These are phyloP conservation scores for Delichon dasypus DNA, from an alignment of 2,797 vertebrate genomes.

Conservation along the genomic window DNA sequence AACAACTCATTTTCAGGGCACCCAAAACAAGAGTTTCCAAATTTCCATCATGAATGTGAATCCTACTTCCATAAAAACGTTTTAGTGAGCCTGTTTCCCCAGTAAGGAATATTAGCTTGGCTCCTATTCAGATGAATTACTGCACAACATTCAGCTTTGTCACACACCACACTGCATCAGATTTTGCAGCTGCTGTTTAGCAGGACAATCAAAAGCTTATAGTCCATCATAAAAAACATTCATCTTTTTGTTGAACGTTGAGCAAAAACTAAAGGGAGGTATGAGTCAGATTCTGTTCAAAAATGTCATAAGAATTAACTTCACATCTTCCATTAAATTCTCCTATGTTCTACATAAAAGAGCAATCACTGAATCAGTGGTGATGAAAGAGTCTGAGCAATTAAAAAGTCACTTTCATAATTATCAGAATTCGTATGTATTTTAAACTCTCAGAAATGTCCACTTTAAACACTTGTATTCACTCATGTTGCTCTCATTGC, in stretches of 20 bases:
- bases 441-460: not conserved
- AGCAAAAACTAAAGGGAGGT: not conserved
- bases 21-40: not conserved
- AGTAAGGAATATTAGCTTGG: constrained; percentile 3
- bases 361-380: not conserved
- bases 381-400: not conserved
- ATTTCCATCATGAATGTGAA: not conserved
- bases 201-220: not conserved
- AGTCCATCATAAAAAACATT: not conserved
- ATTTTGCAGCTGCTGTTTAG: constrained; percentile 20
- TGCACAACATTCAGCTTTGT: not conserved
- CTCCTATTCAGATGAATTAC: not conserved
- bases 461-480: not conserved
- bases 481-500: not conserved
- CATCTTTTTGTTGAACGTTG: not conserved
- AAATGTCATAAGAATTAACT: not conserved
- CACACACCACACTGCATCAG: not conserved
- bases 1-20: not conserved
- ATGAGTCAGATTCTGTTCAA: not conserved
- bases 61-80: not conserved
- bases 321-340: not conserved
- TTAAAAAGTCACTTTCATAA: not conserved
- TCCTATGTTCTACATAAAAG: not conserved
- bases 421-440: not conserved
- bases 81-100: not conserved